A percentile compares a stretch with the other conserved stretches of the same genome.
These are phyloP conservation scores for Helicolenus hilgendorfi DNA, from an alignment of 2,797 vertebrate species.

Conservation along the genomic window DNA sequence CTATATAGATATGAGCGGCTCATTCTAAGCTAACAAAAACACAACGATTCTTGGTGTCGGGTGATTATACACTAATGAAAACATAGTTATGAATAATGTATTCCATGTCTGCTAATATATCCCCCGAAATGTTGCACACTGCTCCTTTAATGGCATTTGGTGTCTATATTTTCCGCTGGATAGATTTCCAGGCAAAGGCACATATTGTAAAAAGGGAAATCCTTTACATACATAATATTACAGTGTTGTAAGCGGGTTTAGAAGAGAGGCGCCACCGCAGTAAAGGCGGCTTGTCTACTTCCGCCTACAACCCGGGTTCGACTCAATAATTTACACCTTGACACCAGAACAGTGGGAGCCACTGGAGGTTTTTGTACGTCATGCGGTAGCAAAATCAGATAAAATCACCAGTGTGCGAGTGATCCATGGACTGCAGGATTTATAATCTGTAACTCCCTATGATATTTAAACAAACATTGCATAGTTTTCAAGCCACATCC, in stretches of 20 bases:
- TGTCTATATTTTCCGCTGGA: background rate
- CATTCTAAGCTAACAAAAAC: too few species aligned
- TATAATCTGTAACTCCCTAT: constrained; percentile 41
- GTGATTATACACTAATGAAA: too few species aligned
- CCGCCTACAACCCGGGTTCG: background rate
- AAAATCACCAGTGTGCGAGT: background rate
- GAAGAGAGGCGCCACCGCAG: background rate
- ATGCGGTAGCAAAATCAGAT: background rate
- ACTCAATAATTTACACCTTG: background rate
- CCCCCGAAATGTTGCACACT: too few species aligned
- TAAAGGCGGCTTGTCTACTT: background rate
- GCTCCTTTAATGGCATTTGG: background rate
- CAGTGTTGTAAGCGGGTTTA: background rate
- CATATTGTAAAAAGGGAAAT: background rate
- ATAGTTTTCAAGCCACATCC: constrained; percentile 70
- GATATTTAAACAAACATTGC: constrained; percentile 67
- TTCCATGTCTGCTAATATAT: too few species aligned
- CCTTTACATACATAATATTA: background rate
- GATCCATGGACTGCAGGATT: constrained; percentile 44
- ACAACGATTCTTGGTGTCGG: too few species aligned
- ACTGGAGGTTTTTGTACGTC: background rate
- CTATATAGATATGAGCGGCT: too few species aligned
- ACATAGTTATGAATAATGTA: too few species aligned
- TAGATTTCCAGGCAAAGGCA: background rate
- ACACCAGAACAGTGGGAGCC: background rate